phyloP scores from a whole-genome alignment of 2,113 vertebrate genomes.

The Upupa epops region DNA sequence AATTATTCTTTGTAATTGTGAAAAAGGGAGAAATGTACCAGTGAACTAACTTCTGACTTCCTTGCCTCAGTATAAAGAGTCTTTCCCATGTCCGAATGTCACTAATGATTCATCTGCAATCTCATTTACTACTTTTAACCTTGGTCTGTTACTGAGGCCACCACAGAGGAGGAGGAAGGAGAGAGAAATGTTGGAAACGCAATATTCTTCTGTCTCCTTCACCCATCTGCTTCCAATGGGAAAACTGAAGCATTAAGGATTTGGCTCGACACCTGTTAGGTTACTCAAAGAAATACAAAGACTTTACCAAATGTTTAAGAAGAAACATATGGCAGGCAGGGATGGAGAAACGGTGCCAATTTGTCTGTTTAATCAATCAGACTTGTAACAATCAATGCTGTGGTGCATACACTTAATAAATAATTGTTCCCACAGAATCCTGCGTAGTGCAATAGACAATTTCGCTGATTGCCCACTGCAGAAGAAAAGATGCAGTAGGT shows the following conservation, averaged over 20 bases:
- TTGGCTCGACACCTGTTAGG: constrained; percentile 64
- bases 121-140: constrained; percentile 1
- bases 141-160: constrained; percentile 9
- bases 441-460: not conserved
- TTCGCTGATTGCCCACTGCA: not conserved
- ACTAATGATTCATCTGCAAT: not conserved
- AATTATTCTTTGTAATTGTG: not conserved
- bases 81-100: not conserved
- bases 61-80: not conserved
- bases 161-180: not conserved
- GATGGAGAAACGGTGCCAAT: constrained; percentile 47
- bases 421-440: not conserved
- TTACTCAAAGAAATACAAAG: constrained; percentile 60
- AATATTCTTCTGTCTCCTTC: constrained; percentile 2
- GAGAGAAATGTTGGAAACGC: not conserved
- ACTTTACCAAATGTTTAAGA: constrained; percentile 63
- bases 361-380: constrained; percentile 69
- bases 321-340: constrained; percentile 67
- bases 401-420: constrained; percentile 54
- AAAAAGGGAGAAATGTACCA: not conserved
- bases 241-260: constrained; percentile 56
- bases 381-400: constrained; percentile 53
- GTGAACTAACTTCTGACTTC: not conserved
- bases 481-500: not conserved
- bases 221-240: constrained; percentile 56